Conservation (phyloP, 2,888 invertebrate genomes). For the Zaprionus lineosus region DNA sequence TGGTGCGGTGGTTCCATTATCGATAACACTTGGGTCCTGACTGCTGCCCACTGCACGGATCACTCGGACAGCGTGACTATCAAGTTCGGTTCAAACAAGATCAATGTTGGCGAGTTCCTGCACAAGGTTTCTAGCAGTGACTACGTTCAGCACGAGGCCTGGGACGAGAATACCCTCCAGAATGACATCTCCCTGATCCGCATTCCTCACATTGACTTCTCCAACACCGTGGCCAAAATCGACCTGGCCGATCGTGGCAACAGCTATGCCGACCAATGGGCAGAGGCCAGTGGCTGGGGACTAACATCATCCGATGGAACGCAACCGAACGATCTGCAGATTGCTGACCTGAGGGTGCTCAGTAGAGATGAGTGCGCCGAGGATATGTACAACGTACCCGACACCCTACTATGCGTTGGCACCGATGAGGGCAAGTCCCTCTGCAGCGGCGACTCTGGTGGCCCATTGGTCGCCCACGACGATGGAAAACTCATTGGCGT, state of each 20-base stretch:
- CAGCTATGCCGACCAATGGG: slow-evolving; percentile 21
- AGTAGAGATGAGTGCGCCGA: slow-evolving; percentile 71
- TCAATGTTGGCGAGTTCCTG: neutral
- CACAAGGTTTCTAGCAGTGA: slow-evolving; percentile 13
- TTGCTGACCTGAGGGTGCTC: slow-evolving; percentile 56
- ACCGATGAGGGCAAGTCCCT: slow-evolving; percentile 35
- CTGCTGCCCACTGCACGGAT: slow-evolving; percentile 59
- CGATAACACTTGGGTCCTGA: slow-evolving; percentile 43
- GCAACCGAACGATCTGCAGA: slow-evolving; percentile 68
- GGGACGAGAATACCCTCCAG: neutral
- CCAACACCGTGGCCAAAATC: slow-evolving; percentile 14
- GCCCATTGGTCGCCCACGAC: slow-evolving; percentile 44
- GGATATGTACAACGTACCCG: neutral
- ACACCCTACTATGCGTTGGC: slow-evolving; percentile 27
- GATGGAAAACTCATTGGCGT: slow-evolving; percentile 36
- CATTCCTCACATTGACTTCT: slow-evolving; percentile 37
- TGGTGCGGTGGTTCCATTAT: slow-evolving; percentile 64
- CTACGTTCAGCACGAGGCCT: slow-evolving; percentile 27
- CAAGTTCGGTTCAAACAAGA: slow-evolving; percentile 32
- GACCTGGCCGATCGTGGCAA: slow-evolving; percentile 30
- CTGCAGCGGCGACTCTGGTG: slow-evolving; percentile 50
- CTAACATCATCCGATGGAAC: no score
- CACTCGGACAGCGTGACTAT: slow-evolving; percentile 15
- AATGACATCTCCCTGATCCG: slow-evolving; percentile 44
- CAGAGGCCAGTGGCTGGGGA: slow-evolving; percentile 62